Evolutionary conservation across 1,140 invertebrate genomes (phyloP).

Genomic region (Calliphora vicina): DNA sequence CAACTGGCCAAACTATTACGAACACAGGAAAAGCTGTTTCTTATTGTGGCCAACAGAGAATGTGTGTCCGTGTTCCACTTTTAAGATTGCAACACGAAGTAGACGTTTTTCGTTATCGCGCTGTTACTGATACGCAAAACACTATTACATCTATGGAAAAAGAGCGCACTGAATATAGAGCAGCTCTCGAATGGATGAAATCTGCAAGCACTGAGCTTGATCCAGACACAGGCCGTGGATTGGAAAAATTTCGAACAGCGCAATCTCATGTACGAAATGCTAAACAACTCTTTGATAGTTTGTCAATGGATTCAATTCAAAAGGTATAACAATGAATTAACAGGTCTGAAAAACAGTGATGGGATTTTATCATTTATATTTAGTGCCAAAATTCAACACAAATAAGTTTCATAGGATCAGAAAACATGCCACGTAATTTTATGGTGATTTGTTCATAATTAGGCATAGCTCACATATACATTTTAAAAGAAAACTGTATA

Average conservation of each 20-base stretch:
- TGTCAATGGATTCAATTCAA: conserved; percentile 94
- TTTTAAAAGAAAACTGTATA: too few relatives aligned
- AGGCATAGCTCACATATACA: too few relatives aligned
- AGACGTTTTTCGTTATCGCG: conserved; percentile 93
- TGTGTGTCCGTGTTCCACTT: conserved; percentile 85
- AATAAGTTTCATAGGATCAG: too few relatives aligned
- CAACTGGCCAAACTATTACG: conserved; percentile 91
- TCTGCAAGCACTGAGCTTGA: conserved; percentile 94
- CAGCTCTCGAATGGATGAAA: conserved; percentile 99
- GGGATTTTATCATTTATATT: too few relatives aligned
- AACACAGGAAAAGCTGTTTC: conserved; percentile 93
- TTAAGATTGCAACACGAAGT: conserved; percentile 94
- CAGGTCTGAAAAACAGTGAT: too few relatives aligned
- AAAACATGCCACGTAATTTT: too few relatives aligned
- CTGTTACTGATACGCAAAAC: conserved; percentile 89
- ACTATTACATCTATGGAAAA: conserved; percentile 87
- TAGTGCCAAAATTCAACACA: too few relatives aligned
- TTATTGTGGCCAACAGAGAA: conserved; percentile 93
- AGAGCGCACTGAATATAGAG: conserved; percentile 93
- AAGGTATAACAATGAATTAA: too few relatives aligned
- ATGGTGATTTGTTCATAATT: too few relatives aligned
- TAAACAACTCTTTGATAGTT: conserved; percentile 91
- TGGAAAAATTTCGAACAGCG: conserved; percentile 95
- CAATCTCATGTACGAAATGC: conserved; percentile 76
- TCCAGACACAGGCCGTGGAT: conserved; percentile 93